Evolutionary conservation across 2,113 vertebrate species (phyloP), one percentile per base, ranked within the genome.

Genomic region (Lucifuga dentata): DNA sequence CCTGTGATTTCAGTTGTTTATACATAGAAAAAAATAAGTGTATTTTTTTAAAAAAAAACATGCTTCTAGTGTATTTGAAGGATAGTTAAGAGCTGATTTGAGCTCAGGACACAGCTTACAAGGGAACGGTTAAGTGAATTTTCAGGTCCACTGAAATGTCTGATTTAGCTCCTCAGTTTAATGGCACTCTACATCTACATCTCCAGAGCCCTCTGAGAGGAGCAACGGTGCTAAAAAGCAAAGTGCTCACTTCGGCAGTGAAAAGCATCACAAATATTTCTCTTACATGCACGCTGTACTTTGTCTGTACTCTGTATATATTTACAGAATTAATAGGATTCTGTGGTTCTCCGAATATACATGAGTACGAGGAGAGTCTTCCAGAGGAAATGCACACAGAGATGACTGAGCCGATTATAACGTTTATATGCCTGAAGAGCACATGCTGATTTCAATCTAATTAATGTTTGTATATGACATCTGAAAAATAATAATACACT

Each of bases 111-210:
- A 51, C 33, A 45, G 57, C 32, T 74, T 73, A 71, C 61, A 66
- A 63, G 76, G 76, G 68, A 80, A 58, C n/a, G 75, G 65, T 80
- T 68, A 71, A 74, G 82, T 36, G 39, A 83, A 79, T 60, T 83
- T 72, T 67, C 68, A 68, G 62, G 66, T 71, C 59, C 73, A 73
- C 65, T 81, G 78, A 85, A 85, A 86, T 65, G 59, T 74, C 43
- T 83, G 73, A 83, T 88, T 81, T 83, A 81, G 71, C 49, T 70
- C 59, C 67, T 84, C 51, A 63, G 69, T 78, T 68, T 83, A 84
- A 88, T 73, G 71, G 69, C 51, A 71, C 68, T 84, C 67, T 55
- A 49, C 53, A 62, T 76, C 50, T 76, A 56, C 52, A 78, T 85
- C 83, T 84, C 80, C 67, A 49, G 59, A 81, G 78, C 50, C 65